Base-by-base conservation (phyloP, 2,797 vertebrate genomes). In the Notolepis coatsorum region DNA sequence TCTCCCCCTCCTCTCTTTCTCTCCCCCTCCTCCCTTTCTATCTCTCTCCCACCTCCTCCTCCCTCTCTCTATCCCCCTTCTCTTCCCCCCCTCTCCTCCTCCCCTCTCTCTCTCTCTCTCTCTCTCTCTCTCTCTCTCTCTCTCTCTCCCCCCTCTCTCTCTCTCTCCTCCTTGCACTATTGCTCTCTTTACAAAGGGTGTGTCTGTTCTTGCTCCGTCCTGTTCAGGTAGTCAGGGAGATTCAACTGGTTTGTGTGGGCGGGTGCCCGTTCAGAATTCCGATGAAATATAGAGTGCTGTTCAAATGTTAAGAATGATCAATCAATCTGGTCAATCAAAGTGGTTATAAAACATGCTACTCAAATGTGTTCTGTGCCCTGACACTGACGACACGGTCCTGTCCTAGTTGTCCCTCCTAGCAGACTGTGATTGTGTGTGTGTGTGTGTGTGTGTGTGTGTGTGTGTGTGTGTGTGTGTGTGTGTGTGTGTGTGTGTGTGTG, bases 171-270 rank as follows among this genome's bases (percentile, higher is more conserved):
- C 57, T 41, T 71, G 38, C 28, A 30, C 54, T 50, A 17, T 53
- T 56, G 41, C 68, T 65, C 7, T 87, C 83, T 88, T 88, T 76
- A 81, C 82, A 72, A 77, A 89, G 73, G 88, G 89, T 39, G 88
- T 86, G 86, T 79, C 82, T 85, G 73, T 74, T 70, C 71, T 63
- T 57, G 76, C 77, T 71, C 61, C 54, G 54, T 71, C 70, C 59
- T 75, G 78, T 68, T 77, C 80, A 73, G 68, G 56, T 55, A 47
- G 61, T 73, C 20, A 10, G 31, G 10, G n/a, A n/a, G n/a, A n/a
- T n/a, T n/a, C n/a, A n/a, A n/a, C n/a, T n/a, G n/a, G n/a, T n/a
- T n/a, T n/a, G n/a, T n/a, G n/a, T n/a, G n/a, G n/a, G n/a, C n/a
- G n/a, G n/a, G n/a, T n/a, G n/a, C n/a, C n/a, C n/a, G n/a, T n/a